Evolutionary conservation across 2,888 invertebrate genomes (phyloP).

Genomic region (Imbricaverruca yamaguchii): DNA sequence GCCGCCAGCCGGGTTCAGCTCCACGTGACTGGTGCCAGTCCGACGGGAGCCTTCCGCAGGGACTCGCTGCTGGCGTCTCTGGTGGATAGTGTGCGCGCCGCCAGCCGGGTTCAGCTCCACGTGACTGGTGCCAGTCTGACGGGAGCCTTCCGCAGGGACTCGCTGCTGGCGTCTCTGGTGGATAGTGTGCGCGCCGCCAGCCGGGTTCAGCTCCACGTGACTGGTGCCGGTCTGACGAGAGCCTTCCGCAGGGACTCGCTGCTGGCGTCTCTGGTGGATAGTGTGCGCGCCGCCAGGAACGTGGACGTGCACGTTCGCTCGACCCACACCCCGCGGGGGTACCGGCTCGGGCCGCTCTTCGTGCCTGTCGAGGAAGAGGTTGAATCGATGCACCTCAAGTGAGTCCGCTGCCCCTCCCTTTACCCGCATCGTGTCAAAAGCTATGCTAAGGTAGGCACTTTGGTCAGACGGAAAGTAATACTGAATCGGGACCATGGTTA

Average conservation of each 20-base stretch:
- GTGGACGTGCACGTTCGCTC: constrained; percentile 91
- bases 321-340: constrained; percentile 71
- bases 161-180: constrained; percentile 84
- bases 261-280: constrained; percentile 89
- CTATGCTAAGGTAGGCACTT: too few species aligned
- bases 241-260: constrained; percentile 69
- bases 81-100: constrained; percentile 90
- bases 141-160: constrained; percentile 58
- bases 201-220: too few species aligned
- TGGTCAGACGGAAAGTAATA: too few species aligned
- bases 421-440: too few species aligned
- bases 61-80: constrained; percentile 92
- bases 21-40: too few species aligned
- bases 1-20: constrained; percentile 94
- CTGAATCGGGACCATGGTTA: too few species aligned
- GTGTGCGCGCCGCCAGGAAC: constrained; percentile 93
- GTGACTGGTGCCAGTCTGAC: too few species aligned
- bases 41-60: too few species aligned
- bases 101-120: constrained; percentile 52
- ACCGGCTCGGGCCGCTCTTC: constrained; percentile 76
- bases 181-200: constrained; percentile 96
- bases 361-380: constrained; percentile 86
- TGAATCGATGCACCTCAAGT: constrained; percentile 81
- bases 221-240: too few species aligned
- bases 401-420: background rate